Evolutionary conservation across 2,888 invertebrate species (phyloP).

Genomic region (Chrysolina americana): DNA sequence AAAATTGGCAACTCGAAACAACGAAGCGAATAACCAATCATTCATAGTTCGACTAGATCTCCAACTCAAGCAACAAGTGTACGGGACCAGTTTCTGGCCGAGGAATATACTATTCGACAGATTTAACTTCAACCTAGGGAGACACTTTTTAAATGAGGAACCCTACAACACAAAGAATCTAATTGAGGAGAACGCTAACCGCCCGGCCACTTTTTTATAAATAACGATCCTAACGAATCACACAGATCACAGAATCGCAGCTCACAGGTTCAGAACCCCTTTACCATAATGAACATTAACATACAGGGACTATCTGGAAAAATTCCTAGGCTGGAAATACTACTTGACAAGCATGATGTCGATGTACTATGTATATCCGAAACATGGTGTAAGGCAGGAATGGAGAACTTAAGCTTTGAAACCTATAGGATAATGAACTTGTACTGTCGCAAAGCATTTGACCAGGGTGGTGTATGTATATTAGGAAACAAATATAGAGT

Average conservation of each 20-base stretch:
- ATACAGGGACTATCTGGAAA: too few relatives aligned
- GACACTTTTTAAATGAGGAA: conserved; percentile 22
- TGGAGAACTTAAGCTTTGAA: conserved; percentile 18
- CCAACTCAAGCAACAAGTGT: conserved; percentile 12
- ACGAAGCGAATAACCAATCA: not conserved
- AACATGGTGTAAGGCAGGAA: conserved; percentile 21
- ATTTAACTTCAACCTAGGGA: conserved; percentile 25
- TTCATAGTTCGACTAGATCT: conserved; percentile 13
- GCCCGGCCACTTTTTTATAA: conserved; percentile 20
- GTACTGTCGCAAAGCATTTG: conserved; percentile 17
- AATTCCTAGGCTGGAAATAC: too few relatives aligned
- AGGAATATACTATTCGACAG: conserved; percentile 16
- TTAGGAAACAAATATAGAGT: conserved; percentile 11
- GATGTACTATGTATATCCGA: too few relatives aligned
- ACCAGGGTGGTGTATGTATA: conserved; percentile 21
- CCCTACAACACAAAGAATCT: too few relatives aligned
- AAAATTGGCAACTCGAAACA: conserved; percentile 11
- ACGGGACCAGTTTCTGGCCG: conserved; percentile 22
- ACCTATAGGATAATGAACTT: conserved; percentile 13
- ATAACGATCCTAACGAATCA: not conserved
- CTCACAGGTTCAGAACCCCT: not conserved
- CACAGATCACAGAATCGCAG: conserved; percentile 16
- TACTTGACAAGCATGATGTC: too few relatives aligned
- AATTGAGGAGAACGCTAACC: conserved; percentile 17
- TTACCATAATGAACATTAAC: conserved; percentile 19